Evolutionary conservation across 2,888 invertebrate species (phyloP).

Genomic region (Gibbula magus): DNA sequence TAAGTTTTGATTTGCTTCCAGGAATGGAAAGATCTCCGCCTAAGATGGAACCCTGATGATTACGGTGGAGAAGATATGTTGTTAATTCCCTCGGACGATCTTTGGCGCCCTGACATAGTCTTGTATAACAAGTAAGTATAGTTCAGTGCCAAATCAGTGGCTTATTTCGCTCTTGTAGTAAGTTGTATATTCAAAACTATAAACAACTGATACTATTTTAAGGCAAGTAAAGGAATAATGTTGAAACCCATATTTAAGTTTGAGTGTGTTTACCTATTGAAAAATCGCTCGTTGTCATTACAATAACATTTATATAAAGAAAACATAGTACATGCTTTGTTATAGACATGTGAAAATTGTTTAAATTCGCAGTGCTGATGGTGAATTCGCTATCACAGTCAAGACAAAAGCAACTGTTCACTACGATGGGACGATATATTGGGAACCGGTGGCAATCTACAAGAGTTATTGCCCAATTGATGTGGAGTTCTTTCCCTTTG

Average conservation of each 20-base stretch:
- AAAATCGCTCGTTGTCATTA: no score
- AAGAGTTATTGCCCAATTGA: conserved; percentile 83
- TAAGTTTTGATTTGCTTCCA: conserved; percentile 30
- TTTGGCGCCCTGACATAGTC: conserved; percentile 98
- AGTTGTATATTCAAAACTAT: no score
- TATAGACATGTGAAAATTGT: neutral
- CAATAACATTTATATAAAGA: no score
- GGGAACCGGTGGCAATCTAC: conserved; percentile 98
- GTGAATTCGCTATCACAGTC: conserved; percentile 93
- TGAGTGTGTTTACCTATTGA: no score
- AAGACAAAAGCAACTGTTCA: conserved; percentile 97
- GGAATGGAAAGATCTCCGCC: conserved; percentile 87
- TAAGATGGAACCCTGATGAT: conserved; percentile 95
- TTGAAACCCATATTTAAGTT: no score
- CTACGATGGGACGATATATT: conserved; percentile 91
- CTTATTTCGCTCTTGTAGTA: no score
- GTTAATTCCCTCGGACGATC: conserved; percentile 96
- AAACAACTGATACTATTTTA: no score
- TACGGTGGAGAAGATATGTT: conserved; percentile 95
- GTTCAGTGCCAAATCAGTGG: no score
- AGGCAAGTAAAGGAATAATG: no score
- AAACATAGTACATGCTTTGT: no score
- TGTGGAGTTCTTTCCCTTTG: conserved; percentile 76
- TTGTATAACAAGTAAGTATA: conserved; percentile 94
- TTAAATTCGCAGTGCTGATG: conserved; percentile 85